phyloP scores from a whole-genome alignment of 2,888 invertebrate species.

The Thecophora atra region DNA sequence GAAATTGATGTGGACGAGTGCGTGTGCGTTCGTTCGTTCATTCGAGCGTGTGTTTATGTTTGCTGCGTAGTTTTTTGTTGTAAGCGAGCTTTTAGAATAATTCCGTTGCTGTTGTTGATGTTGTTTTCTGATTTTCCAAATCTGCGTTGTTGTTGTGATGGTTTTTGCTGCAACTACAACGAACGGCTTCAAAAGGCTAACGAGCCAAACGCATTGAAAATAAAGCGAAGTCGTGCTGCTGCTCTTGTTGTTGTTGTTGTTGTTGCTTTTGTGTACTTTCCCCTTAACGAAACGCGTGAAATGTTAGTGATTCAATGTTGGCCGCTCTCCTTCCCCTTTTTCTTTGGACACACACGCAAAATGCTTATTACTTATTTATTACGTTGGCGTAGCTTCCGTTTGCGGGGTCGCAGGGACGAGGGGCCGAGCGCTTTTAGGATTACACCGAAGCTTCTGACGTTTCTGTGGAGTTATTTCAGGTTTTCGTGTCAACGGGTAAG shows the following conservation, averaged over 20 bases:
- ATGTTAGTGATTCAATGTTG: not conserved
- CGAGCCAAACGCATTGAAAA: not conserved
- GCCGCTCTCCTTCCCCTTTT: not conserved
- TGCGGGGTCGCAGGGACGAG: not conserved
- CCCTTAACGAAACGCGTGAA: not conserved
- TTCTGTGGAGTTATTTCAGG: no score
- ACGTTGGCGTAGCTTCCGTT: not conserved
- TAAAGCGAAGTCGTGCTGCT: constrained; percentile 6
- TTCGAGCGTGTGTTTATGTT: not conserved
- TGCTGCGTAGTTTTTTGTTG: not conserved
- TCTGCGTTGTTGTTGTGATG: not conserved
- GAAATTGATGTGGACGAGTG: no score
- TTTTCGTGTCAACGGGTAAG: not conserved
- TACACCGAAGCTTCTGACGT: no score
- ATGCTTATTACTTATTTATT: constrained; percentile 19
- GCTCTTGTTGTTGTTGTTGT: not conserved
- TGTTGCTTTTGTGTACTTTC: not conserved
- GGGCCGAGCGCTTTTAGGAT: not conserved
- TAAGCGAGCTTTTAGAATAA: not conserved
- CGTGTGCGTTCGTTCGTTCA: not conserved
- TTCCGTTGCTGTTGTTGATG: not conserved
- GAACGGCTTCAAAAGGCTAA: constrained; percentile 5
- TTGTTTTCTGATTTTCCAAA: not conserved
- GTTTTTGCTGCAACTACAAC: constrained; percentile 2
- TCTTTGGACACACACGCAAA: constrained; percentile 18